phyloP scores from a whole-genome alignment of 2,113 vertebrate species.

The Limanda limanda region DNA sequence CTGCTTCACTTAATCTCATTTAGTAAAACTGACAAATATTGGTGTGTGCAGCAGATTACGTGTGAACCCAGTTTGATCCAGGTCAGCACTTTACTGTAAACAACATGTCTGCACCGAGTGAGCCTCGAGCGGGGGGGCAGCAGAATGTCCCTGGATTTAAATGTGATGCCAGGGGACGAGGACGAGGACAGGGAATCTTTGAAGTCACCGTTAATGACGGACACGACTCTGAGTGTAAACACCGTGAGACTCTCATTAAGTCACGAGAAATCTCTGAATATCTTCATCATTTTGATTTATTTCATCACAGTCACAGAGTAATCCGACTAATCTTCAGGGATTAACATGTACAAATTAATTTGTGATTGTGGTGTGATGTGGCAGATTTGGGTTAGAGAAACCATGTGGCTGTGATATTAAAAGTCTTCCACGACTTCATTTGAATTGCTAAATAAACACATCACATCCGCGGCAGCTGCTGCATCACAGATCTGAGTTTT shows the following conservation, averaged over 20 bases:
- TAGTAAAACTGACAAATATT: conserved; percentile 60
- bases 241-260: conserved; percentile 16
- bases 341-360: conserved; percentile 38
- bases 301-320: conserved; percentile 5
- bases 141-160: conserved; percentile 12
- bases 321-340: conserved; percentile 40
- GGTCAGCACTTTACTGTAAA: conserved; percentile 61
- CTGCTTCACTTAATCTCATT: conserved; percentile 65
- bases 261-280: neutral
- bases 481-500: neutral
- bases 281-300: neutral
- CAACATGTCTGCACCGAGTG: conserved; percentile 30
- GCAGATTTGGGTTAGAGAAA: conserved; percentile 16
- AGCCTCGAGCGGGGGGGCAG: conserved; percentile 1
- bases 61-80: conserved; percentile 39
- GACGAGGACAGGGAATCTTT: neutral
- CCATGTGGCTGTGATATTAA: conserved; percentile 27
- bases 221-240: conserved; percentile 13
- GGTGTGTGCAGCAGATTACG: conserved; percentile 59
- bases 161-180: conserved; percentile 6
- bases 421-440: conserved; percentile 29
- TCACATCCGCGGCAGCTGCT: conserved; percentile 16
- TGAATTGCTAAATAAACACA: conserved; percentile 28
- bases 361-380: conserved; percentile 24
- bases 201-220: conserved; percentile 7